Conservation (phyloP, 2,888 invertebrate genomes). For the Mellilla xanthometata region DNA sequence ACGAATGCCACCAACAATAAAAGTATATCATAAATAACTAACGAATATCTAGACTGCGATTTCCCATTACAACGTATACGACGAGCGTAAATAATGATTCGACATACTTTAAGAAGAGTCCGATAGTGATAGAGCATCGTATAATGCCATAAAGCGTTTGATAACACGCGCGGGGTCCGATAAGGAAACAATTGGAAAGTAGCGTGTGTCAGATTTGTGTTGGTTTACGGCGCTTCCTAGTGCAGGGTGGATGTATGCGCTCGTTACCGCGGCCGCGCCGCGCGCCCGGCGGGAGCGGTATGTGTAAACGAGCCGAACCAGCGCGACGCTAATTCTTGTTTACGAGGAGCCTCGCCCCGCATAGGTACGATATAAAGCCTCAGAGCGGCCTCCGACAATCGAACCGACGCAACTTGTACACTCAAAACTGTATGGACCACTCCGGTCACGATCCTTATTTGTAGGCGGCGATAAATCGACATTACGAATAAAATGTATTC, state of each 20-base stretch:
- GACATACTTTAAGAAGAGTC: constrained; percentile 17
- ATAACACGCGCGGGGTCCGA: constrained; percentile 38
- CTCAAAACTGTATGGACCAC: constrained; percentile 51
- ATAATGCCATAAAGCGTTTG: constrained; percentile 33
- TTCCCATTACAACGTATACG: constrained; percentile 23
- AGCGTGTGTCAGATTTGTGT: constrained; percentile 57
- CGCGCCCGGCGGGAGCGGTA: constrained; percentile 65
- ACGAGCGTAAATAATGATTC: constrained; percentile 24
- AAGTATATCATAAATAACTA: constrained; percentile 27
- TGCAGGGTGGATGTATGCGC: constrained; percentile 60
- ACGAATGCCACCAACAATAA: constrained; percentile 16
- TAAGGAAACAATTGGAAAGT: constrained; percentile 60
- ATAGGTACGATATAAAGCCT: constrained; percentile 58
- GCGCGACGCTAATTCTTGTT: constrained; percentile 79
- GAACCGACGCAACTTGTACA: constrained; percentile 46
- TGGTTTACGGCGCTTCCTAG: constrained; percentile 69
- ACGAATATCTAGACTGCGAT: constrained; percentile 24
- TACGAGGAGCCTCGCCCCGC: constrained; percentile 66
- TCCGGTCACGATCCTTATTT: constrained; percentile 50
- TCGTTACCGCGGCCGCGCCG: constrained; percentile 62
- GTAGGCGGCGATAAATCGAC: constrained; percentile 45
- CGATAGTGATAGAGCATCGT: constrained; percentile 19
- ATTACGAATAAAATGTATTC: constrained; percentile 45
- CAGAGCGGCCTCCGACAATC: constrained; percentile 64
- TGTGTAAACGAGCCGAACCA: constrained; percentile 77